Evolutionary conservation across 1,140 invertebrate species (phyloP), one percentile per base, ranked within the genome.

Genomic region (Drosophila insularis): DNA sequence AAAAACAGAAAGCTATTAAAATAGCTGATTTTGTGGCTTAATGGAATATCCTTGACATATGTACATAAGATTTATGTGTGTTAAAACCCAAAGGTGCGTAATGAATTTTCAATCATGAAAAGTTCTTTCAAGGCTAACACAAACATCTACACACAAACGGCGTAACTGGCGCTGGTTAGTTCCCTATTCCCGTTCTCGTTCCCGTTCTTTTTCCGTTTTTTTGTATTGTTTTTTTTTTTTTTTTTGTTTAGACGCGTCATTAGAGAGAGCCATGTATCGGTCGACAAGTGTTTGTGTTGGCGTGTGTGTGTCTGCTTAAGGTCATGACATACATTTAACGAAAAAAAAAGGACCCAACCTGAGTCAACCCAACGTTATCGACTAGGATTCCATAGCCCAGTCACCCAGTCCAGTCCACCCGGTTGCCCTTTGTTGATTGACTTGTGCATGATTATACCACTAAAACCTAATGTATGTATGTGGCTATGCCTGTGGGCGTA

Each of bases 261-360:
- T 43, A 17, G 13, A 43, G 13, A 43, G 43, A 32, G 10, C n/a
- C 27, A 31, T 17, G 23, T 17, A 37, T 23, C 62, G 35, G 31
- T 23, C 14, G 19, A 19, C 11, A 19, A 8, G 35, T 27, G 50
- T 43, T 43, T 37, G 35, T 37, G 11, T 37, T 10, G 2, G 35
- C 4, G 10, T 11, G 35, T 37, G 35, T 37, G 35, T 37, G 10
- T 37, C 11, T 37, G 35, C 35, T 37, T 37, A 77, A 62, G 74
- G 74, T 77, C 74, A 66, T 78, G 74, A 77, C 74, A 78, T 62
- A 78, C 74, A 77, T 77, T 71, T 66, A 74, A 77, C 74, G 62
- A 76, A 71, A 68, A 56, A 40, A 62, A 58, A 62, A 23, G 13
- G 31, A 27, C 40, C 50, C 27, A 2, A 7, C 10, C 27, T 53